Conservation (phyloP, 2,113 vertebrate genomes). For the Pyxicephalus adspersus region DNA sequence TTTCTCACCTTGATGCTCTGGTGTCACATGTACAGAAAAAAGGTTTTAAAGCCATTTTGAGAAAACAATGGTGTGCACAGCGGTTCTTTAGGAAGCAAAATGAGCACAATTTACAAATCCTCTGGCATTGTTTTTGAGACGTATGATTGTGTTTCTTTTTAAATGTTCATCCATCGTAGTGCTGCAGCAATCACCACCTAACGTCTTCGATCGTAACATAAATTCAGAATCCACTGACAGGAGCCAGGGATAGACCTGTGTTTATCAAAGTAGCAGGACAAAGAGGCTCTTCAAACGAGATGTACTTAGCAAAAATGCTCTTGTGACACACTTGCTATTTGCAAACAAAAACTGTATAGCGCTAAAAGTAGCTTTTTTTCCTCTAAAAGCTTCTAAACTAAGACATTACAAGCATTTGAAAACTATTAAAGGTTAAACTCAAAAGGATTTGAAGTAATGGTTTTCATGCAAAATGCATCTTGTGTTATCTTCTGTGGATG, state of each 20-base stretch:
- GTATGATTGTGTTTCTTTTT: too few species aligned
- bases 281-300: not conserved
- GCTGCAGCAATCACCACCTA: not conserved
- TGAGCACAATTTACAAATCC: too few species aligned
- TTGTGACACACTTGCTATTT: slow-evolving; percentile 14
- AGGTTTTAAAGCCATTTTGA: too few species aligned
- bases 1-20: too few species aligned
- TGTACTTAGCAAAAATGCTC: slow-evolving; percentile 34
- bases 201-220: not conserved
- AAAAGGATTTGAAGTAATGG: too few species aligned
- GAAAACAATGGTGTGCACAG: too few species aligned
- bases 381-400: not conserved
- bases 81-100: too few species aligned
- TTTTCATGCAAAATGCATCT: too few species aligned
- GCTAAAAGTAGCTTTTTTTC: not conserved
- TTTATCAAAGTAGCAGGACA: not conserved
- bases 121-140: too few species aligned
- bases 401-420: not conserved
- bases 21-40: too few species aligned
- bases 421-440: not conserved
- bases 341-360: not conserved
- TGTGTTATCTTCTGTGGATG: too few species aligned
- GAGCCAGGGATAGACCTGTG: not conserved
- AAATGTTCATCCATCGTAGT: too few species aligned
- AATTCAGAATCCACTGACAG: not conserved